Evolutionary conservation across 2,113 vertebrate genomes (phyloP), one percentile per base, ranked within the genome.

Genomic region (Myrmophylax atrothorax): DNA sequence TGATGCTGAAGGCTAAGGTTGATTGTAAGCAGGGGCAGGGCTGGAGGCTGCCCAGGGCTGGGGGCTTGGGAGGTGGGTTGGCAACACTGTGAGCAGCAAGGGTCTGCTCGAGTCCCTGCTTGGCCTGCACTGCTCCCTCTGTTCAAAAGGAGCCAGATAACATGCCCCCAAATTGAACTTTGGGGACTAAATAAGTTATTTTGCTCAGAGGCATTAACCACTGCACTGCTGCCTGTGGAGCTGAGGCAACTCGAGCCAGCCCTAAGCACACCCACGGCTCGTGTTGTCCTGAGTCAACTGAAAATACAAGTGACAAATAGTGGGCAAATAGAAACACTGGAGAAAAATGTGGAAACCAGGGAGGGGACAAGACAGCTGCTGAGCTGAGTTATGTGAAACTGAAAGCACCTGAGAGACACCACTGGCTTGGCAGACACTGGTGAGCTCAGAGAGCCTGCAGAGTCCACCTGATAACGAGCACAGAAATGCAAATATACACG

Each of bases 101-200:
- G 60, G 5, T 16, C 40, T 17, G 2, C 56, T 44, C 1, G 0
- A 8, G 4, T 25, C 77, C 1, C 1, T 69, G 42, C 44, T 47
- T 33, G 50, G 64, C 55, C 69, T 58, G 46, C 31, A 1, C 44
- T 47, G 77, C 66, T 44, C 86, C 29, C 69, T 53, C 46, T 19
- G 26, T 44, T 53, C 42, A 5, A 40, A 79, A 40, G 26, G 28
- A 90, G 24, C 7, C 56, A 29, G 52, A 16, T 46, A 62, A 69
- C 0, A 0, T 44, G 50, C 29, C 49, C 77, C 38, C 9, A 31
- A 0, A 22, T 3, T 73, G 50, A 84, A 79, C 76, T 78, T 35
- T 16, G 29, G 56, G 63, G 29, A 59, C 44, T 70, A 47, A 93
- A 10, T 37, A 35, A 85, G 35, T 60, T n/a, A 1, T 17, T 84